These are phyloP conservation scores for Zele albiditarsus DNA, from an alignment of 2,888 invertebrate species.

Conservation along the genomic window DNA sequence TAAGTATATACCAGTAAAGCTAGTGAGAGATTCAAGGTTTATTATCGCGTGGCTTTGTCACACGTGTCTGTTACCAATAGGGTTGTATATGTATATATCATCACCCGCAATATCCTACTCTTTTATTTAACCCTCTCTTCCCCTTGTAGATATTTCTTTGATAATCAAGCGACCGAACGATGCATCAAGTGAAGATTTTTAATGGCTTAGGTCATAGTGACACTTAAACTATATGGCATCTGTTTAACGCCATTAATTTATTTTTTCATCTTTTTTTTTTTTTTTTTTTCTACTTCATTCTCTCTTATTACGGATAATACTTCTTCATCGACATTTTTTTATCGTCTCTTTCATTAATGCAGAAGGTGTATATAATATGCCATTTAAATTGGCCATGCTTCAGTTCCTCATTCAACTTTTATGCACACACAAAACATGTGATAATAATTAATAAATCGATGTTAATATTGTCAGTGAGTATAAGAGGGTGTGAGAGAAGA, in stretches of 20 bases:
- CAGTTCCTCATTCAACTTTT: constrained; percentile 22
- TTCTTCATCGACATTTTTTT: constrained; percentile 12
- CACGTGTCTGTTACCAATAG: neutral
- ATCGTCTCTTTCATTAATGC: constrained; percentile 22
- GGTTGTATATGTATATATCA: constrained; percentile 19
- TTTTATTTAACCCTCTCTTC: constrained; percentile 38
- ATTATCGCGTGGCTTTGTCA: constrained; percentile 17
- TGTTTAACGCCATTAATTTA: constrained; percentile 27
- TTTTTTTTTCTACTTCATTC: neutral
- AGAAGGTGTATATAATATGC: neutral
- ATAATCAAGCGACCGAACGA: constrained; percentile 7
- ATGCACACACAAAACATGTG: constrained; percentile 19
- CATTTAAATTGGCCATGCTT: constrained; percentile 11
- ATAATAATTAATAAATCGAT: constrained; percentile 45
- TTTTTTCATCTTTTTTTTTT: neutral
- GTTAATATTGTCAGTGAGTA: constrained; percentile 1
- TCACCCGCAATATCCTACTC: constrained; percentile 24
- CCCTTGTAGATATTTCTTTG: constrained; percentile 23
- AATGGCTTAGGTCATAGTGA: constrained; percentile 52
- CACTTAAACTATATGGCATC: constrained; percentile 22
- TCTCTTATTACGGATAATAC: constrained; percentile 6
- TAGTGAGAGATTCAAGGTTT: constrained; percentile 28
- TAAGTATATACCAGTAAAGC: constrained; percentile 2
- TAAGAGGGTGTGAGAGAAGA: constrained; percentile 6
- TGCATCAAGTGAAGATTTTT: constrained; percentile 36